Conservation (phyloP, 2,888 invertebrate genomes). For the Leptinotarsa haldemani region DNA sequence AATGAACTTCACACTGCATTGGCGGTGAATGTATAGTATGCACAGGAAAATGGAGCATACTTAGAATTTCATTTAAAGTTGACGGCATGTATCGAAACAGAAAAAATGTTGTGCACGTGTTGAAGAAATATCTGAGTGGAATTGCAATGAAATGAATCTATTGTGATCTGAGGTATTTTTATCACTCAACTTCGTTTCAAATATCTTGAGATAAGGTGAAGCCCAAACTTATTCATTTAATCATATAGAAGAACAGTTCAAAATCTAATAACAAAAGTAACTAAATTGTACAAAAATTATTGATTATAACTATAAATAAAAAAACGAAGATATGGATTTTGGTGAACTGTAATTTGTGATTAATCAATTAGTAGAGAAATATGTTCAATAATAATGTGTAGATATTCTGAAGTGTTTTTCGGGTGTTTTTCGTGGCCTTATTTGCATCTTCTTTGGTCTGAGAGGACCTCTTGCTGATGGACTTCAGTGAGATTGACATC, state of each 20-base stretch:
- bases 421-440: too few species aligned
- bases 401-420: too few species aligned
- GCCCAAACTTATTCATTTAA: background rate
- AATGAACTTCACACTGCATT: constrained; percentile 35
- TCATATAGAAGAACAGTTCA: background rate
- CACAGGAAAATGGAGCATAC: constrained; percentile 35
- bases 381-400: too few species aligned
- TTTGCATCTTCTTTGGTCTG: too few species aligned
- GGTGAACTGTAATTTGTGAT: too few species aligned
- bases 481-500: too few species aligned
- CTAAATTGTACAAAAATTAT: background rate
- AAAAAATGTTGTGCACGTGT: constrained; percentile 36
- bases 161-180: background rate
- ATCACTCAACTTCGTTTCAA: background rate
- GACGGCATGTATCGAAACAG: constrained; percentile 38
- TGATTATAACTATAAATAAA: too few species aligned
- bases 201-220: background rate
- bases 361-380: too few species aligned
- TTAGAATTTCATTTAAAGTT: constrained; percentile 39
- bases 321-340: too few species aligned
- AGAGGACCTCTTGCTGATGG: too few species aligned
- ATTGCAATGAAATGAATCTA: background rate
- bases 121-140: constrained; percentile 28
- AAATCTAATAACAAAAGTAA: background rate
- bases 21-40: constrained; percentile 29